phyloP scores from a whole-genome alignment of 35 echinoderm and acorn worm genomes.

The Anneissia japonica region DNA sequence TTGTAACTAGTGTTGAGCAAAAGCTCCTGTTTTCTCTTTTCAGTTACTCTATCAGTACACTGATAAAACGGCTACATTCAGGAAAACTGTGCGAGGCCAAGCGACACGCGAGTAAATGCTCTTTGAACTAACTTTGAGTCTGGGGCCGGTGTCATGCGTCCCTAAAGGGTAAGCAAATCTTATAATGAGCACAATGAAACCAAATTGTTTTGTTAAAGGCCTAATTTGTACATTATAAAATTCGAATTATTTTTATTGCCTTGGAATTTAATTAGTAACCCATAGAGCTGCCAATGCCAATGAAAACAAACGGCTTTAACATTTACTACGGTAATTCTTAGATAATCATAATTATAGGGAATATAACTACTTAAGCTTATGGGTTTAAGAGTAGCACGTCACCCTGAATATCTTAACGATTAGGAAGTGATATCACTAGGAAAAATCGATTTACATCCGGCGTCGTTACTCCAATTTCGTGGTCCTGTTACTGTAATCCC shows the following conservation, averaged over 20 bases:
- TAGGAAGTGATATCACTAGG: too few species aligned
- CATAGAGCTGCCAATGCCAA: neutral
- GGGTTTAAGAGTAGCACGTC: too few species aligned
- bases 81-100: too few species aligned
- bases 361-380: too few species aligned
- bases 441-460: too few species aligned
- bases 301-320: neutral
- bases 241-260: neutral
- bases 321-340: neutral
- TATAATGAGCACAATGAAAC: neutral
- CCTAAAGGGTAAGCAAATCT: neutral
- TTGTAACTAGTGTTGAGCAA: too few species aligned
- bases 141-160: neutral
- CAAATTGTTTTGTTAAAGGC: neutral
- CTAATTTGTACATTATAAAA: slow-evolving; percentile 2
- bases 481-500: too few species aligned
- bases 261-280: neutral
- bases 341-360: neutral
- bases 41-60: too few species aligned
- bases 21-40: too few species aligned
- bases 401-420: too few species aligned
- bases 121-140: neutral
- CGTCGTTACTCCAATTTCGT: too few species aligned
- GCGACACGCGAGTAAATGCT: neutral
- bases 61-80: too few species aligned